These are phyloP conservation scores for Synanthedon vespiformis DNA, from an alignment of 2,888 invertebrate genomes.

Conservation along the genomic window DNA sequence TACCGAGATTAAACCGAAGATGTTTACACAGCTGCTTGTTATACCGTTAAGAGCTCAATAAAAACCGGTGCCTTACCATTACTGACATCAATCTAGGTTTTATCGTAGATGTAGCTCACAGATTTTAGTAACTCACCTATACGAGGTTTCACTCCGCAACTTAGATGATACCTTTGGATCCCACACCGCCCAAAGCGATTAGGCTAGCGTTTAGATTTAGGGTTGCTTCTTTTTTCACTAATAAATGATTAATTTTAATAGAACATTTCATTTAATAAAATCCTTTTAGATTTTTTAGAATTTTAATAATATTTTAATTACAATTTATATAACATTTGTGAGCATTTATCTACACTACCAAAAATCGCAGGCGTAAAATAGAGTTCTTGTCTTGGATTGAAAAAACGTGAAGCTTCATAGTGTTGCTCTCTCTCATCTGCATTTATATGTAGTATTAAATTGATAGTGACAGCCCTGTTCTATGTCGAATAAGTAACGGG, in stretches of 20 bases:
- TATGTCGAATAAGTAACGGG: constrained; percentile 49
- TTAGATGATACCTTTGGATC: constrained; percentile 37
- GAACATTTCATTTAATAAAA: too few species aligned
- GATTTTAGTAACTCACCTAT: constrained; percentile 6
- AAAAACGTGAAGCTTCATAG: too few species aligned
- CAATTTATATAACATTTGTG: neutral
- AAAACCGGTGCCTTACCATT: constrained; percentile 18
- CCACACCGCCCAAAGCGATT: constrained; percentile 28
- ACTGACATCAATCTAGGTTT: constrained; percentile 14
- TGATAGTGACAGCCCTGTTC: constrained; percentile 33
- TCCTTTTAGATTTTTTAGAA: neutral
- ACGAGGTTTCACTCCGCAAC: constrained; percentile 11
- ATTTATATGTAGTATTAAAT: neutral
- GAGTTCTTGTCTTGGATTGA: too few species aligned
- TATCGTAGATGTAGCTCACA: constrained; percentile 20
- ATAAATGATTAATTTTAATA: too few species aligned
- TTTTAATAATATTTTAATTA: neutral
- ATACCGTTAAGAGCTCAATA: neutral
- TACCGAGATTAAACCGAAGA: too few species aligned
- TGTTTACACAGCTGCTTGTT: too few species aligned
- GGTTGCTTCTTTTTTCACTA: constrained; percentile 7
- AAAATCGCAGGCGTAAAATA: too few species aligned
- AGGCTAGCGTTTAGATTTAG: constrained; percentile 19
- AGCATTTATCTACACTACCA: neutral
- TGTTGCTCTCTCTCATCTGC: too few species aligned